Evolutionary conservation across 2,888 invertebrate species (phyloP), one percentile per base, ranked within the genome.

Genomic region (Drosophila monieri): DNA sequence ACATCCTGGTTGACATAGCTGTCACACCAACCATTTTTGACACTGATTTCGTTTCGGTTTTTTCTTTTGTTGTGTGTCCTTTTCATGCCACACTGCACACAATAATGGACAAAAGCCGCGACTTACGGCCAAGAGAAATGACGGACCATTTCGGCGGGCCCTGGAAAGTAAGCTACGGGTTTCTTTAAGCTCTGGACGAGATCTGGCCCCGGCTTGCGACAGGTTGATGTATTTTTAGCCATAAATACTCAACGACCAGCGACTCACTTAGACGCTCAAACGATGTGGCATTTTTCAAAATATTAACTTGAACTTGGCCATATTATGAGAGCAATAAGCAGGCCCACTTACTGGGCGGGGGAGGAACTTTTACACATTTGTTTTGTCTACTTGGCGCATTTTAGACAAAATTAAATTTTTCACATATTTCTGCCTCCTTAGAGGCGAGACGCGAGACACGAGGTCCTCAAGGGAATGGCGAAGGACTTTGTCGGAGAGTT

Each of bases 261-360:
- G 61, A 54, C 80, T 75, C 79, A 75, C 72, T 87, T 85, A 87
- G 78, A 77, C 58, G 55, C 41, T 51, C 51, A 85, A 85, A 83
- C 87, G 85, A 87, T 81, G 75, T 64, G 66, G 67, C 78, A 83
- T 83, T 77, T 81, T 72, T 83, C 73, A 83, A 74, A 80, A 75
- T 80, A 84, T 86, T 84, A 80, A 84, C 78, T 79, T 85, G 77
- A 75, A 60, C 58, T 84, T 58, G 61, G 61, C 66, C 44, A 30
- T 46, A 65, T 65, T 64, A 52, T 37, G 64, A 52, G 44, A 64
- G 65, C 64, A 64, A 65, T 64, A 65, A 65, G 64, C 27, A 37
- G 43, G 15, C 43, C 27, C 52, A 23, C 44, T 21, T 23, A 27
- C 27, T 15, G 14, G 43, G 15, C 10, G 15, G 54, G 59, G 43